Percentiles rank a stretch among this genome's conserved stretches.
Conservation (phyloP, 2,113 vertebrate genomes). For the Sciurus niger region DNA sequence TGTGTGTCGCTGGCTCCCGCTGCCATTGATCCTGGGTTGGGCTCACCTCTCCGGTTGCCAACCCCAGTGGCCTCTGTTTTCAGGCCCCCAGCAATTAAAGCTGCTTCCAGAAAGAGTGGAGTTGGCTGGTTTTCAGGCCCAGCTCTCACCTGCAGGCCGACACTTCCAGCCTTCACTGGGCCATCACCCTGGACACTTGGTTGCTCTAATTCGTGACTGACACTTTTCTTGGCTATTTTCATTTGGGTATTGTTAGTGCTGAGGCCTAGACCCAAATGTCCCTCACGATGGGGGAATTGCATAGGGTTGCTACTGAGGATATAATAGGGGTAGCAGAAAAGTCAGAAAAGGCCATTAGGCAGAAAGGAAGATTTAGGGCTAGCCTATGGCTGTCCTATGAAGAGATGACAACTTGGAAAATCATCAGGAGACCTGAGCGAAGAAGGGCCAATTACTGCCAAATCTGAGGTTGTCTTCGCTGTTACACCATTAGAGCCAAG, state of each 20-base stretch:
- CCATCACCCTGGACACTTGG: not conserved
- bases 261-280: not conserved
- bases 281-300: not conserved
- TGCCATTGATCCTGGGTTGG: not conserved
- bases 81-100: not conserved
- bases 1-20: not conserved
- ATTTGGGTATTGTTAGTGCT: not conserved
- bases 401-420: not conserved
- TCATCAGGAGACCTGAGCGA: not conserved
- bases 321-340: not conserved
- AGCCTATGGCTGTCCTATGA: too few species aligned
- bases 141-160: not conserved
- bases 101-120: not conserved
- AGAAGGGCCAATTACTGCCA: not conserved
- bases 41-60: not conserved
- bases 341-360: not conserved
- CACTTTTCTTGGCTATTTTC: not conserved
- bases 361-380: not conserved
- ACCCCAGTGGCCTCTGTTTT: too few species aligned
- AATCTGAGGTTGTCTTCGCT: not conserved
- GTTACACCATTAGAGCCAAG: rapidly evolving
- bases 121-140: rapidly evolving
- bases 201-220: not conserved
- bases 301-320: not conserved
- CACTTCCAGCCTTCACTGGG: rapidly evolving